Conservation (phyloP, 2,113 vertebrate species). For the Oncorhynchus nerka region DNA sequence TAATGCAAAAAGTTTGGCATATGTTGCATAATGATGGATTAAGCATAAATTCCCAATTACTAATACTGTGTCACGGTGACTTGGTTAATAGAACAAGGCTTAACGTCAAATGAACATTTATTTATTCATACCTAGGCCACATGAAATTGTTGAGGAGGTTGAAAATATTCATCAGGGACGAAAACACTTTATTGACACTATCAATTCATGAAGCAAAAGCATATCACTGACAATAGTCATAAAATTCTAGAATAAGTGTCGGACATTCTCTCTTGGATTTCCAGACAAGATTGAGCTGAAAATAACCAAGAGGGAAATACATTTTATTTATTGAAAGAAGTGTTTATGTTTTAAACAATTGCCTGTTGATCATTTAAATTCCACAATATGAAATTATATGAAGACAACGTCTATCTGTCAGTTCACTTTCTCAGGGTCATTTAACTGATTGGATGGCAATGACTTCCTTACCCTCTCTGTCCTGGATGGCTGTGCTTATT, state of each 20-base stretch:
- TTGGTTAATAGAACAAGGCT: too few species aligned
- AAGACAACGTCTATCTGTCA: not conserved
- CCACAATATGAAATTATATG: not conserved
- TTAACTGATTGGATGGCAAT: not conserved
- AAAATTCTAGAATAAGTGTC: not conserved
- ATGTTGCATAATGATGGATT: too few species aligned
- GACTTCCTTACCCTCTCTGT: not conserved
- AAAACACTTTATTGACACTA: not conserved
- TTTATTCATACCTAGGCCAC: not conserved
- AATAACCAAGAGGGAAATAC: too few species aligned
- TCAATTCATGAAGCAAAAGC: not conserved
- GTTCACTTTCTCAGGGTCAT: not conserved
- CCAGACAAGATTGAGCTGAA: not conserved
- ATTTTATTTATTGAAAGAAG: too few species aligned
- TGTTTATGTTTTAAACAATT: not conserved
- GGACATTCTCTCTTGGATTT: not conserved
- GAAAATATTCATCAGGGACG: not conserved
- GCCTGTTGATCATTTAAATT: not conserved
- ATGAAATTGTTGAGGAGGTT: not conserved
- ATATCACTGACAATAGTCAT: not conserved
- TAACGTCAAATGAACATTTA: not conserved
- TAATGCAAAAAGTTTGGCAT: too few species aligned
- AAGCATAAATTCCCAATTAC: too few species aligned
- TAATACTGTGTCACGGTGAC: too few species aligned
- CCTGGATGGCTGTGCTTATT: not conserved